Conservation (phyloP, 2,797 vertebrate genomes). For the Emys orbicularis region DNA sequence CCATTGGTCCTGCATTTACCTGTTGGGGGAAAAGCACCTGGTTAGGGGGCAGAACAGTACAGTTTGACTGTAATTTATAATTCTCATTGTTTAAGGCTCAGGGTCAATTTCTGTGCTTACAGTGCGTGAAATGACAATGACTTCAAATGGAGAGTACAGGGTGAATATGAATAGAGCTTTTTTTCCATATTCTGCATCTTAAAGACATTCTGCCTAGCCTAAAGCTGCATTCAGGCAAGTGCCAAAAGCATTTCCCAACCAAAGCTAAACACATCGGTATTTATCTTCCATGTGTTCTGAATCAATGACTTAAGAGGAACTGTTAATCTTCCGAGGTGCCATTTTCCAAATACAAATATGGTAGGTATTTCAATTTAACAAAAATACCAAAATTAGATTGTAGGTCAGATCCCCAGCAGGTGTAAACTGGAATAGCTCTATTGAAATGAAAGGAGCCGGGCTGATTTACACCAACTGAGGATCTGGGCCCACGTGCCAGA, state of each 20-base stretch:
- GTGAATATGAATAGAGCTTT: not conserved
- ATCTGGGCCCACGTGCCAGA: not conserved
- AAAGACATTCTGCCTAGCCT: not conserved
- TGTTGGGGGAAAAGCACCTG: slow-evolving; percentile 57
- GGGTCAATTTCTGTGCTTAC: not conserved
- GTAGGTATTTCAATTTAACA: not conserved
- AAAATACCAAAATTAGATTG: not conserved
- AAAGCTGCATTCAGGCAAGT: not conserved
- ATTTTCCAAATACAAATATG: not conserved
- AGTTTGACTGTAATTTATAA: not conserved
- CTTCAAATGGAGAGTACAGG: not conserved
- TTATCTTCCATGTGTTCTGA: not conserved
- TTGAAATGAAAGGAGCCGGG: not conserved
- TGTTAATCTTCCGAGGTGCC: not conserved
- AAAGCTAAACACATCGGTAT: not conserved
- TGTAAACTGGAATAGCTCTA: not conserved
- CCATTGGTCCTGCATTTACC: slow-evolving; percentile 99
- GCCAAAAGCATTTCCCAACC: not conserved
- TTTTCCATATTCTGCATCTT: not conserved
- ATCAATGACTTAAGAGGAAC: not conserved
- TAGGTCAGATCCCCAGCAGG: not conserved
- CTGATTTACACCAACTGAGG: accelerated
- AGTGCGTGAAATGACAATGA: not conserved
- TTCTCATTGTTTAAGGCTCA: not conserved
- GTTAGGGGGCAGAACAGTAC: not conserved